These are phyloP conservation scores for Cathartes aura DNA, from an alignment of 2,113 vertebrate genomes.

Conservation along the genomic window DNA sequence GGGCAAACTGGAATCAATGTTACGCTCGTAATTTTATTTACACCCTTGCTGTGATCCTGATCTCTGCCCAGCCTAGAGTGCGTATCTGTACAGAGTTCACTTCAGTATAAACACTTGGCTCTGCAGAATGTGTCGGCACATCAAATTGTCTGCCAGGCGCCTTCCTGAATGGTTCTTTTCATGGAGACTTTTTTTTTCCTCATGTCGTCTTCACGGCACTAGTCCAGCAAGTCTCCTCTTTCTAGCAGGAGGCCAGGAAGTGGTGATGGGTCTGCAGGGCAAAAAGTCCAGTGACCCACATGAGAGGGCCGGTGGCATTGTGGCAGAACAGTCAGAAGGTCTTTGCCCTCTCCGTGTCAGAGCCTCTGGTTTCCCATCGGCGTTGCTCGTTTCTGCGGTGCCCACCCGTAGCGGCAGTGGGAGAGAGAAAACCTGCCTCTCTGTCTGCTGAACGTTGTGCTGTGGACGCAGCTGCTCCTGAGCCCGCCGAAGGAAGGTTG, in stretches of 20 bases:
- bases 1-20: not conserved
- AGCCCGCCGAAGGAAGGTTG: not conserved
- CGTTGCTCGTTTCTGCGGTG: accelerated
- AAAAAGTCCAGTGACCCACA: not conserved
- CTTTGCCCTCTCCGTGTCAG: not conserved
- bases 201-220: not conserved
- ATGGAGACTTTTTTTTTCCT: not conserved
- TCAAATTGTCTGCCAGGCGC: not conserved
- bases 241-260: not conserved
- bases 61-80: not conserved
- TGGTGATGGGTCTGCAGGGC: accelerated
- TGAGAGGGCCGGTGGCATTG: accelerated
- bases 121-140: not conserved
- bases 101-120: not conserved
- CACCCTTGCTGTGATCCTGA: not conserved
- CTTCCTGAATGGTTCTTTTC: not conserved
- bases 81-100: not conserved
- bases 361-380: not conserved
- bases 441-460: accelerated
- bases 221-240: not conserved
- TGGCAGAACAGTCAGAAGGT: not conserved
- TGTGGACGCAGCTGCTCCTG: not conserved
- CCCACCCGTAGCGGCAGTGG: accelerated
- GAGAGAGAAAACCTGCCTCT: not conserved
- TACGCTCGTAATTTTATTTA: not conserved